These are phyloP conservation scores for Sialis lutaria DNA, from an alignment of 2,888 invertebrate genomes.

Conservation along the genomic window DNA sequence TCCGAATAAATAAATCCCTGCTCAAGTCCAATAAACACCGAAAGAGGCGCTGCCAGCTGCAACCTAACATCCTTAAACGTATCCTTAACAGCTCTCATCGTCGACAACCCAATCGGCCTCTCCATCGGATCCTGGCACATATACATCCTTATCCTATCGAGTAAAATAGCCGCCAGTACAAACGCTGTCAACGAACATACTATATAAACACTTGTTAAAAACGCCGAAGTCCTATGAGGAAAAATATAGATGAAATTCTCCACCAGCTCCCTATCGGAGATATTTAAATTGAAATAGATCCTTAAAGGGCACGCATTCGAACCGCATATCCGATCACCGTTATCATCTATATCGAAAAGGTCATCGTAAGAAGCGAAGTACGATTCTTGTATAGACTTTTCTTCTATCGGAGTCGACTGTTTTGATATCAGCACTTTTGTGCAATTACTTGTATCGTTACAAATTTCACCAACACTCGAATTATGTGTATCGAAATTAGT, in stretches of 20 bases:
- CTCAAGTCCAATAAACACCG: constrained; percentile 66
- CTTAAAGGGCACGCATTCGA: constrained; percentile 33
- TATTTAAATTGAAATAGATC: constrained; percentile 6
- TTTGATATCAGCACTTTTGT: constrained; percentile 4
- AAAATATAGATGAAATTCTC: constrained; percentile 15
- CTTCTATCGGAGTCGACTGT: neutral
- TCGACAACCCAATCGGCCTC: constrained; percentile 27
- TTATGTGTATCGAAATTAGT: neutral
- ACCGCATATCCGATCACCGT: constrained; percentile 37
- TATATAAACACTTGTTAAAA: constrained; percentile 25
- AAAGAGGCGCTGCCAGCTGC: constrained; percentile 55
- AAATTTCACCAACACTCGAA: neutral
- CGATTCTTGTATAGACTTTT: constrained; percentile 1
- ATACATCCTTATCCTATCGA: constrained; percentile 35
- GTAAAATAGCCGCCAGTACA: constrained; percentile 25
- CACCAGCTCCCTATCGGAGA: constrained; percentile 9
- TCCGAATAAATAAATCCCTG: constrained; percentile 74
- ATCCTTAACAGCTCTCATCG: constrained; percentile 27
- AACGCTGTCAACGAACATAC: constrained; percentile 27
- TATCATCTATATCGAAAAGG: constrained; percentile 33
- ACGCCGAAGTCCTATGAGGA: constrained; percentile 21
- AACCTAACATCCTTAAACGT: constrained; percentile 43
- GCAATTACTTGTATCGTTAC: constrained; percentile 1
- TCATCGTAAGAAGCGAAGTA: constrained; percentile 23
- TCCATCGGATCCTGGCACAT: constrained; percentile 33